Evolutionary conservation across 2,113 vertebrate species (phyloP), one percentile per base, ranked within the genome.

Genomic region (Excalfactoria chinensis): DNA sequence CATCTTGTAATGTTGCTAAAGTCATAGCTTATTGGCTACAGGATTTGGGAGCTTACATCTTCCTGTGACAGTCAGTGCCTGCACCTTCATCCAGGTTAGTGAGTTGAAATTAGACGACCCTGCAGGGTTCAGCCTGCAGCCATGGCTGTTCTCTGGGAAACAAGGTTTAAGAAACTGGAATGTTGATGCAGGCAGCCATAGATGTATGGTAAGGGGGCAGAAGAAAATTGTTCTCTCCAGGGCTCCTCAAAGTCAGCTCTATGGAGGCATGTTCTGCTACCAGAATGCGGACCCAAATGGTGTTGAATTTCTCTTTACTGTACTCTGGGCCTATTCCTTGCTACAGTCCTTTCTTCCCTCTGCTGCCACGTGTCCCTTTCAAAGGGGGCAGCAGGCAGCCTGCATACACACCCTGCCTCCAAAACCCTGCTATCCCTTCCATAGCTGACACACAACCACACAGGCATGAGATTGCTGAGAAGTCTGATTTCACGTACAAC

Each of bases 161-260:
- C 11, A 55, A 72, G 35, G 23, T 64, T 49, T 59, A 58, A 78
- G 67, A 34, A 0, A 0, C 0, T 0, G 0, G 9, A 6, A 19
- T 5, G 53, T 41, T 32, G 40, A 49, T 19, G 26, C 32, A 72
- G 15, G 22, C 64, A 80, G 21, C 21, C 60, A n/a, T 6, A 75
- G 43, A 35, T 1, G 0, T 40, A 15, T 6, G 25, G 15, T 12
- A 8, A 70, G 23, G 8, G 7, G 9, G 8, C 13, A 75, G 59
- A 76, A 51, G 32, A 23, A 11, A 40, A 20, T 4, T 74, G 4
- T 49, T 37, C 76, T 77, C 64, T 58, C 48, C 34, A 83, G 49
- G 58, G 30, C 16, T 10, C 35, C 35, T 63, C 35, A 63, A 26
- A 25, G 60, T 63, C 35, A 40, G 3, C 25, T 40, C 11, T 28